A percentile compares a stretch with the other conserved stretches of the same genome.
phyloP scores from a whole-genome alignment of 2,113 vertebrate genomes.

The Amblyopsis rosae region DNA sequence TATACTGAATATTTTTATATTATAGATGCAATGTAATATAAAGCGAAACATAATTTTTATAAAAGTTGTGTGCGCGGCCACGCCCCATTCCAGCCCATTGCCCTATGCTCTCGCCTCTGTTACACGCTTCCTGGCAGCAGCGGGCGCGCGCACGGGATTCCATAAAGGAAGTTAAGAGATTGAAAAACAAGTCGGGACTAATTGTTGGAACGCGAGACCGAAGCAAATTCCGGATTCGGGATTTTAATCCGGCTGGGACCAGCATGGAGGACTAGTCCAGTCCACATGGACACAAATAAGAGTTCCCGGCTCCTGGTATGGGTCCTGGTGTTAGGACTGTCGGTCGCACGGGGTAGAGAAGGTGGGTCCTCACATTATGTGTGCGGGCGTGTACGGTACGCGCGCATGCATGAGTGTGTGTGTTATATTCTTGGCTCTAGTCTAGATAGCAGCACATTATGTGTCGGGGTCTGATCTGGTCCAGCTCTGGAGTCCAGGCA shows the following conservation, averaged over 20 bases:
- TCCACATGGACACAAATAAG: constrained; percentile 76
- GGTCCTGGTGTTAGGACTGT: constrained; percentile 68
- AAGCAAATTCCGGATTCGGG: background rate
- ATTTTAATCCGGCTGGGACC: background rate
- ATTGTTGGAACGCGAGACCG: constrained; percentile 27
- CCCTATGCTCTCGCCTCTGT: constrained; percentile 28
- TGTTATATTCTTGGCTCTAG: constrained; percentile 2
- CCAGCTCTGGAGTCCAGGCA: constrained; percentile 29
- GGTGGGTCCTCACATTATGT: constrained; percentile 63
- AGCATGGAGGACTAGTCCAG: constrained; percentile 57
- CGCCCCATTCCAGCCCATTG: constrained; percentile 66
- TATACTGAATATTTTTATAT: background rate
- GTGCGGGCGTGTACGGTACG: background rate
- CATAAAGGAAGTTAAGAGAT: constrained; percentile 62
- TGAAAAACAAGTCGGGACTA: constrained; percentile 1
- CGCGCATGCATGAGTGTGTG: background rate
- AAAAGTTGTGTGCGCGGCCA: constrained; percentile 42
- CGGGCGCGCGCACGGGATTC: constrained; percentile 46
- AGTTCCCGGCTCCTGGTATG: constrained; percentile 74
- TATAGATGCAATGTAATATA: background rate
- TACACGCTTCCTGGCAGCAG: constrained; percentile 52
- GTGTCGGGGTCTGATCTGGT: constrained; percentile 9
- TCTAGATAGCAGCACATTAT: background rate
- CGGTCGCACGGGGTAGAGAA: constrained; percentile 73
- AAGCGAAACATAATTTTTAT: background rate